Base-by-base conservation (phyloP, 2,113 vertebrate genomes). In the Epinephelus lanceolatus region DNA sequence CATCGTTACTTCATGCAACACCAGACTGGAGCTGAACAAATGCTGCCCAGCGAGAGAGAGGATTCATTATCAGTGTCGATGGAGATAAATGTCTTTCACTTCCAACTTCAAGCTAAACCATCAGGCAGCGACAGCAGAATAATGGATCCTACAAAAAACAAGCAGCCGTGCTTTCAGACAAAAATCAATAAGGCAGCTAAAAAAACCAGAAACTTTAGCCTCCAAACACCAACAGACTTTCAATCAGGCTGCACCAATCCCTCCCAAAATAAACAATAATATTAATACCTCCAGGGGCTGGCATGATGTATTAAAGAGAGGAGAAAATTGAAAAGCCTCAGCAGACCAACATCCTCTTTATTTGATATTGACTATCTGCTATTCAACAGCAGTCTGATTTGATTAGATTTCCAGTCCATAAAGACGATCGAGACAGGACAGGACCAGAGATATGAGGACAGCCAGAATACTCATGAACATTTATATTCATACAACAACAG, bases 161-260 rank as follows among this genome's bases (percentile, higher is more conserved):
- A 51, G 33, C 71, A 72, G 76, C 13, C 2, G 8, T 1, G 12
- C 67, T 23, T 82, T 66, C 52, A 72, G 42, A 30, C 37, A 25
- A 23, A 66, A 84, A 91, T 91, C 90, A 74, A 94, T 94, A 83
- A 37, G 71, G 52, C n/a, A 59, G 0, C 53, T n/a, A 67, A 65
- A 19, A 52, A 53, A 60, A 47, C 12, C 0, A 10, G 18, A 17
- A 30, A 18, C 42, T 25, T 66, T 63, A 30, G 14, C 66, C 2
- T 55, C n/a, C 3, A 57, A 62, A 78, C 37, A 52, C 21, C 0
- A 18, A 3, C 27, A 45, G 33, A 71, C 71, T 62, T 83, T 86
- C 79, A 85, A 85, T 87, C 84, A 77, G 23, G 42, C 40, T 11
- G 55, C 57, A 55, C n/a, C 52, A 27, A 69, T 66, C 49, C 61